Conservation (phyloP, 1,140 invertebrate genomes). For the Drosophila obscura region DNA sequence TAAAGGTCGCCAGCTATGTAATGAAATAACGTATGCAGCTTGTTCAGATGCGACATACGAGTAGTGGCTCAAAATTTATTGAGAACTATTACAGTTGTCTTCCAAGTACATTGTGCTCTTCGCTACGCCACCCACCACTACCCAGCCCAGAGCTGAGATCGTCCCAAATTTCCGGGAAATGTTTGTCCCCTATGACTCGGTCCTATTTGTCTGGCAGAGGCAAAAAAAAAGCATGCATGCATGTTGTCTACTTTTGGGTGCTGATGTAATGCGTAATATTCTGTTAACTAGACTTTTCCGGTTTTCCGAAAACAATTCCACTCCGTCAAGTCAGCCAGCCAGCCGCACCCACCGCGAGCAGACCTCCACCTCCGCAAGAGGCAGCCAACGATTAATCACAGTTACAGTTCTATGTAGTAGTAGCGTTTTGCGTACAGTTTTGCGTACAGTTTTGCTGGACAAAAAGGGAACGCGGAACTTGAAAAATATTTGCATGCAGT, state of each 20-base stretch:
- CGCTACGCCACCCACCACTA: too few relatives aligned
- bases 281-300: conserved; percentile 61
- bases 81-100: too few relatives aligned
- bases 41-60: too few relatives aligned
- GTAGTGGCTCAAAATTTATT: too few relatives aligned
- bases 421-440: conserved; percentile 35
- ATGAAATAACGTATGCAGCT: neutral
- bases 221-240: conserved; percentile 21
- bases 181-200: too few relatives aligned
- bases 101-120: too few relatives aligned
- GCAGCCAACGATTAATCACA: conserved; percentile 64
- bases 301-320: conserved; percentile 42
- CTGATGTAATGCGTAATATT: conserved; percentile 71
- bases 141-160: too few relatives aligned
- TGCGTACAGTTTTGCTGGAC: conserved; percentile 10
- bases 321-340: conserved; percentile 5
- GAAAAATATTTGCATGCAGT: conserved; percentile 41
- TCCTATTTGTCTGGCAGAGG: too few relatives aligned
- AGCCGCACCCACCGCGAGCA: conserved; percentile 49
- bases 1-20: conserved; percentile 3
- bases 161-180: too few relatives aligned
- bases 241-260: conserved; percentile 54
- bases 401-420: conserved; percentile 30
- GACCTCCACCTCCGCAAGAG: conserved; percentile 8
- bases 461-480: neutral